Conservation (phyloP, 2,797 vertebrate species). For the Epinephelus coioides region DNA sequence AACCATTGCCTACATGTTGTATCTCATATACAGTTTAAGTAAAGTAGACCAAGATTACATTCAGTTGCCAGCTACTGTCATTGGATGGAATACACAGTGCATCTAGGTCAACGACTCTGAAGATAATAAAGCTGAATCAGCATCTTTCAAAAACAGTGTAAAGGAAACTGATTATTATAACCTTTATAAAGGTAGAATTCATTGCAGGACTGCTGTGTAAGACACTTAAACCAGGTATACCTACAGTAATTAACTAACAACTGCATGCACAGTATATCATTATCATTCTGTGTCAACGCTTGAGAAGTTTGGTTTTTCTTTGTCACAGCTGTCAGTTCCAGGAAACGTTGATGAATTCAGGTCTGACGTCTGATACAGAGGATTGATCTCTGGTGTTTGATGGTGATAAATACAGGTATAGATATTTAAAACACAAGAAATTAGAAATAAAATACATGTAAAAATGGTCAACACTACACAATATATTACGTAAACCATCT, state of each 20-base stretch:
- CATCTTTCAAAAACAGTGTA: neutral
- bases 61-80: neutral
- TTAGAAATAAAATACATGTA: neutral
- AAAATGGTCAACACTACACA: neutral
- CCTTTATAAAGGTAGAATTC: too few relatives aligned
- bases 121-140: too few relatives aligned
- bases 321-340: neutral
- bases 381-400: neutral
- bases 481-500: neutral
- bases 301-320: neutral
- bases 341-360: conserved; percentile 1
- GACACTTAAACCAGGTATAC: neutral
- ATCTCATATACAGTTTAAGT: neutral
- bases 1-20: neutral
- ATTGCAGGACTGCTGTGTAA: neutral
- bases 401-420: neutral
- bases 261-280: neutral
- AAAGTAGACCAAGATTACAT: neutral
- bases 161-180: neutral
- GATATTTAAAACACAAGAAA: neutral
- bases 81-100: too few relatives aligned
- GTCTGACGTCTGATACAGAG: neutral
- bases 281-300: neutral
- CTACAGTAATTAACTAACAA: neutral
- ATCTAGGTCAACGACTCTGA: too few relatives aligned